Evolutionary conservation across 1,140 invertebrate genomes (phyloP), one percentile per base, ranked within the genome.

Genomic region (Lysiphlebus fabarum): DNA sequence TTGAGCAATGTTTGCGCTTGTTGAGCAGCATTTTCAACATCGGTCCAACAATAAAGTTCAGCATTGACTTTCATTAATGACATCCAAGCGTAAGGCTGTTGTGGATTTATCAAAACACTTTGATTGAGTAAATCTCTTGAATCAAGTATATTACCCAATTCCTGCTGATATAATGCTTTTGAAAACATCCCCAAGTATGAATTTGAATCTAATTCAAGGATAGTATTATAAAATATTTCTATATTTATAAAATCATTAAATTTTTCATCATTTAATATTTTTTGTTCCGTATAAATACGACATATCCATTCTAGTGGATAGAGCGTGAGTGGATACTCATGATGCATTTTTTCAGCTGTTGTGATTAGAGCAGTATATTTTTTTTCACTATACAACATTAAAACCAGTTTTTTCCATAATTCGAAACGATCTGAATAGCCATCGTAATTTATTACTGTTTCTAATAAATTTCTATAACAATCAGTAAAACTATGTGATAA

Each of bases 231-330:
- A 63, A 79, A 84, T 37, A 65, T 41, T 53, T 73, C 74, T 43
- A 88, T 82, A 61, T 78, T 49, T n/a, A 76, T 70, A 36, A 78
- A 68, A 12, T 72, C 54, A 63, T 73, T 64, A 51, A 41, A 34
- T 4, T 60, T 17, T 1, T 70, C 63, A 44, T 75, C 65, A 66
- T 74, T 58, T 17, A 80, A 67, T 37, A 82, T 70, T 43, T 65
- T 70, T 36, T 70, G 64, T 63, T 87, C 81, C 40, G 78, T 81
- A 66, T 83, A 87, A 1, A 81, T 71, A 69, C 81, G 80, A 66
- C 86, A 87, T 58, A 87, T 82, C 82, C 84, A 86, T 70, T 85
- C 83, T 77, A 84, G 69, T 17, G 83, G 79, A 63, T 78, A 79
- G 40, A 72, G 66, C 66, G 82, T 79, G 0, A 76, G 65, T 4